Conservation (phyloP, 2,888 invertebrate genomes). For the Acleris literana region DNA sequence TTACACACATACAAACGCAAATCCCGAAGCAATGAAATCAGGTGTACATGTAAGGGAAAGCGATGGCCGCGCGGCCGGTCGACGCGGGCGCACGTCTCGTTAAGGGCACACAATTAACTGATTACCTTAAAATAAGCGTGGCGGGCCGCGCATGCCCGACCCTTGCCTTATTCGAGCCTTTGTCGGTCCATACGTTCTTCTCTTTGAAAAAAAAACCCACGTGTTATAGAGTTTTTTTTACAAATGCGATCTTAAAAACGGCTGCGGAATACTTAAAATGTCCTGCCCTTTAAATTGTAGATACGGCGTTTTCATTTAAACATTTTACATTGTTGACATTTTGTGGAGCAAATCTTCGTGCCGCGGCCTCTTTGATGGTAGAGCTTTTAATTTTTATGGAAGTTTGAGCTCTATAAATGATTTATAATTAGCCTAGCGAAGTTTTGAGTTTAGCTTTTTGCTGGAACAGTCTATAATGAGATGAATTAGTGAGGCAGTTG, state of each 20-base stretch:
- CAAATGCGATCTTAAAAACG: no score
- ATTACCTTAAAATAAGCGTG: constrained; percentile 70
- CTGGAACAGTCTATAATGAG: constrained; percentile 25
- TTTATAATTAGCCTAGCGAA: constrained; percentile 45
- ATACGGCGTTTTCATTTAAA: no score
- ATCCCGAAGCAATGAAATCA: not conserved
- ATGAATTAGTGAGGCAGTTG: constrained; percentile 6
- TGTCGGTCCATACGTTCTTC: constrained; percentile 58
- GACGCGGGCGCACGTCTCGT: constrained; percentile 47
- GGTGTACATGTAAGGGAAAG: constrained; percentile 5
- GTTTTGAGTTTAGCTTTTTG: constrained; percentile 30
- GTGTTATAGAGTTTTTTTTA: no score
- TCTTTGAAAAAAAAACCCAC: no score
- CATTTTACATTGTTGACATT: constrained; percentile 71
- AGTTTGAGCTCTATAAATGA: constrained; percentile 54
- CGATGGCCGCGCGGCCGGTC: constrained; percentile 3
- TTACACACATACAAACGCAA: no score
- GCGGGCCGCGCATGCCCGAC: constrained; percentile 62
- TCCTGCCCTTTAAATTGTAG: no score
- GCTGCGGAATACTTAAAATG: no score
- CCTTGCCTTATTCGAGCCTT: constrained; percentile 55
- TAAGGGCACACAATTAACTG: constrained; percentile 71
- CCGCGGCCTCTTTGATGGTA: constrained; percentile 76
- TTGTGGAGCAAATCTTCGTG: constrained; percentile 80
- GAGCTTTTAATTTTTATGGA: constrained; percentile 75